Evolutionary conservation across 2,888 invertebrate genomes (phyloP), one percentile per base, ranked within the genome.

Genomic region (Diachrysia chrysitis): DNA sequence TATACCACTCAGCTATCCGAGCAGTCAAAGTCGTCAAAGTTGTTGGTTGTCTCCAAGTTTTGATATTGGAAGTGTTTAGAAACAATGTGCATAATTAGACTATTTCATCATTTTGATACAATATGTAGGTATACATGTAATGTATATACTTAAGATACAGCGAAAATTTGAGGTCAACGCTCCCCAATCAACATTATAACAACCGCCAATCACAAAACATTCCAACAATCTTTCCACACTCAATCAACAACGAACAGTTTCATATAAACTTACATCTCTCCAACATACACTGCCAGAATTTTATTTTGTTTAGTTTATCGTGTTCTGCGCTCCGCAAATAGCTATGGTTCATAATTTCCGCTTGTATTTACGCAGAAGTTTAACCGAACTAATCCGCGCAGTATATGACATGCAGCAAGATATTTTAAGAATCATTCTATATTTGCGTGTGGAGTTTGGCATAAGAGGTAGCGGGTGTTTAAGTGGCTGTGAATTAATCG

Each of bases 371-470:
- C 81, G 73, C 63, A 61, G 66, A 69, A 69, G 71, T 58, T 74
- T 75, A 71, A 68, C 73, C 72, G 53, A 74, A 69, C 79, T 79
- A 78, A 82, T 66, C 63, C 69, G 48, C 63, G 62, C 68, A 70
- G 57, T 69, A 69, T 80, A 83, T 81, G 82, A 84, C 79, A 84
- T 79, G 78, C 71, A 69, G 67, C n/a, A 51, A 78, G 81, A 84
- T 85, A 84, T 84, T 84, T 84, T 83, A 67, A 72, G 83, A 84
- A 69, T 67, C 79, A 78, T 83, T 74, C 72, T 76, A 72, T 76
- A 67, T 53, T 63, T 25, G 32, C n/a, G 16, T 21, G 21, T 67
- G 73, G 81, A 35, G 0, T 57, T 67, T 63, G 54, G 1, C 6
- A 35, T 23, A 23, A 55, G 64, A 53, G 42, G 16, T 4, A 71